Evolutionary conservation across 2,797 vertebrate species (phyloP).

Genomic region (Macrochelys suwanniensis): DNA sequence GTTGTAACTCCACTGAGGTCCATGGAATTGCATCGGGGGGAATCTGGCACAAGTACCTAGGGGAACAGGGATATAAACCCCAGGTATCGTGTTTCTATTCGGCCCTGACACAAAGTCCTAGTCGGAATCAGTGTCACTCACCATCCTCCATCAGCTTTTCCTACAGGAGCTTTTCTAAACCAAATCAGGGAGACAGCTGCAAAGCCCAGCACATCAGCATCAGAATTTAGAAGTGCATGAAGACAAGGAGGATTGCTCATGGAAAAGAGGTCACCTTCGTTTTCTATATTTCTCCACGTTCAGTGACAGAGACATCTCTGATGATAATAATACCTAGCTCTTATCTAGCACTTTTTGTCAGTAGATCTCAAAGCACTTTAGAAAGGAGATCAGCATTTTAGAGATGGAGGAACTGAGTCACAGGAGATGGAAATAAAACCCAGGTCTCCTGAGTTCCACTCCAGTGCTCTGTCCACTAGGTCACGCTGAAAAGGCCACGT

Average conservation of each 20-base stretch:
- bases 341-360: neutral
- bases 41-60: neutral
- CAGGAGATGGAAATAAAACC: neutral
- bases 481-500: neutral
- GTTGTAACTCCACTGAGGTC: neutral
- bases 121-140: neutral
- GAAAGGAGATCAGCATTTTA: neutral
- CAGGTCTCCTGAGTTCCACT: neutral
- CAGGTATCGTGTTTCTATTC: neutral
- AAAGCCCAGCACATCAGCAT: neutral
- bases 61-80: neutral
- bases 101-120: fast-evolving
- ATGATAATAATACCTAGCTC: neutral
- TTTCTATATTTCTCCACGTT: neutral
- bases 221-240: neutral
- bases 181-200: neutral
- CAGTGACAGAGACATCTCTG: neutral
- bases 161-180: neutral
- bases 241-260: neutral
- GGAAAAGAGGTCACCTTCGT: neutral
- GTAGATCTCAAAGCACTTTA: neutral
- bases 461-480: fast-evolving
- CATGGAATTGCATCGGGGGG: neutral
- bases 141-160: neutral
- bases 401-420: neutral